Evolutionary conservation across 1,140 invertebrate genomes (phyloP), one percentile per base, ranked within the genome.

Genomic region (Forficula auricularia): DNA sequence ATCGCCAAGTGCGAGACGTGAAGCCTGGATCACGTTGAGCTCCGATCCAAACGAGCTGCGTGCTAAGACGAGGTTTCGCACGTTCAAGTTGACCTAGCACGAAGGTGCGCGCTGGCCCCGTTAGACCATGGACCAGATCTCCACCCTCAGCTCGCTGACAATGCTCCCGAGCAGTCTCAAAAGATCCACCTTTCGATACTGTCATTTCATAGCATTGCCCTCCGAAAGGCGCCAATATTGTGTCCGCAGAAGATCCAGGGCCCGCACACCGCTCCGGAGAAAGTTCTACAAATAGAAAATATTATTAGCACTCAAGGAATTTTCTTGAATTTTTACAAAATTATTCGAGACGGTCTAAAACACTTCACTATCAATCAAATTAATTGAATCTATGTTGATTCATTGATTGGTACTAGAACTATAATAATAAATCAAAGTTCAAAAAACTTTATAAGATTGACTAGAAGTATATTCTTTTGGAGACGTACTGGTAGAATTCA

Each of bases 131-230:
- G 16, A 82, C 77, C 46, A 91, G 63, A 55, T 88, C 79, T 1
- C 85, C 84, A n/a, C 78, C 77, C 44, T 78, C 71, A 1, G 71
- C 65, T 3, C 51, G 33, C n/a, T 44, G 19, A 56, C 85, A 90
- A 48, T 84, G 75, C 34, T 66, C 62, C 44, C 79, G 66, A 0
- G 85, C 85, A 34, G 80, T 73, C 32, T 77, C 72, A 56, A 87
- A 89, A 8, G 81, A 82, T 12, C 75, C 79, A 1, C 85, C 85
- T 54, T 77, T 77, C 20, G 68, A 73, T 7, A 82, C 73, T 44
- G 80, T 74, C 57, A 91, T 88, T 55, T 91, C 85, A 60, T 88
- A 91, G 56, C 88, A 92, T 13, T 77, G 87, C 36, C 81, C 73
- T 19, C 82, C 78, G 57, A 89, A 89, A 3, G 80, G 75, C 0